phyloP scores from a whole-genome alignment of 2,888 invertebrate species.

The Agonopterix arenella region DNA sequence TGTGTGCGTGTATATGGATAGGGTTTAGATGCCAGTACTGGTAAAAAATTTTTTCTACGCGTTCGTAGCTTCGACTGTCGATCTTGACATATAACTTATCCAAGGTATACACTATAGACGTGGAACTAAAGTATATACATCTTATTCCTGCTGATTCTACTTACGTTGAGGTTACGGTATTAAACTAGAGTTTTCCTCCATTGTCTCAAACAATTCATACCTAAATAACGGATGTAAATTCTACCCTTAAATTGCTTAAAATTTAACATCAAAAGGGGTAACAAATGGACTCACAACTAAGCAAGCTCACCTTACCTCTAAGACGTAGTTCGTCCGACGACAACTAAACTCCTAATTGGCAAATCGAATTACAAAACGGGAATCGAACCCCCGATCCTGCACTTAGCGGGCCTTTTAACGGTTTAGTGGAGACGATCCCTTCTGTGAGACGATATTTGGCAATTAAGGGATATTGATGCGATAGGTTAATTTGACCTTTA shows the following conservation, averaged over 20 bases:
- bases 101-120: no score
- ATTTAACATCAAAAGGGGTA: conserved; percentile 24
- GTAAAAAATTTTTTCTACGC: no score
- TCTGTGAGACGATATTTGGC: conserved; percentile 64
- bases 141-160: no score
- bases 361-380: conserved; percentile 72
- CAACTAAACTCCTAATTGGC: conserved; percentile 72
- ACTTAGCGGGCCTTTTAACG: conserved; percentile 75
- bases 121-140: no score
- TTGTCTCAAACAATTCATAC: no score
- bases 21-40: no score
- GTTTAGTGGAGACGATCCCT: conserved; percentile 70
- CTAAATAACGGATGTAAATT: no score
- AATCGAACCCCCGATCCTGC: conserved; percentile 72
- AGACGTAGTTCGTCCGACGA: conserved; percentile 51
- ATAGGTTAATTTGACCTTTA: conserved; percentile 22
- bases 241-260: background rate
- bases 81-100: no score
- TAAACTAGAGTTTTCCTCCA: no score
- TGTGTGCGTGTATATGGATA: no score
- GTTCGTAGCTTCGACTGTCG: no score
- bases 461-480: conserved; percentile 59
- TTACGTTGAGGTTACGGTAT: no score
- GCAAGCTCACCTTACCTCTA: conserved; percentile 43
- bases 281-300: conserved; percentile 32